A percentile compares a stretch with the other conserved stretches of the same genome.
phyloP scores from a whole-genome alignment of 2,888 invertebrate species.

The Tholera decimalis region DNA sequence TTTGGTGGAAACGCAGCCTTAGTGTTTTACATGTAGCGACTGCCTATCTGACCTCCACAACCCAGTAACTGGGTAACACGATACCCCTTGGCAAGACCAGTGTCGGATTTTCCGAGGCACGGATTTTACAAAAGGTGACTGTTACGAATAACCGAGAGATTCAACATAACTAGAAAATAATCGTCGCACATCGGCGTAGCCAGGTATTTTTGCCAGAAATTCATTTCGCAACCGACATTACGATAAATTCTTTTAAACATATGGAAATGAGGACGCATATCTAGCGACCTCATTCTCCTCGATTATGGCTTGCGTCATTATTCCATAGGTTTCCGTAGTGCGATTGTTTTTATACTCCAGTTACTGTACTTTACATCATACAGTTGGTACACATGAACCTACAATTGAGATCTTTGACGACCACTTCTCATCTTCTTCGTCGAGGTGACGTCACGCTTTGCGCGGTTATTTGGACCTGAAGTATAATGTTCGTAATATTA shows the following conservation, averaged over 20 bases:
- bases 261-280: slow-evolving; percentile 55
- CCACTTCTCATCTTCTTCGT: neutral
- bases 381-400: slow-evolving; percentile 16
- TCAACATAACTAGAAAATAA: slow-evolving; percentile 2
- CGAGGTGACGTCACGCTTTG: neutral
- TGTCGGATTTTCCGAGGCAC: neutral
- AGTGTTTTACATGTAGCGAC: too few species aligned
- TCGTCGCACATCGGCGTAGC: neutral
- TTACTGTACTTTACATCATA: slow-evolving; percentile 57
- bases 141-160: neutral
- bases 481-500: too few species aligned
- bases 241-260: slow-evolving; percentile 43
- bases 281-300: slow-evolving; percentile 49
- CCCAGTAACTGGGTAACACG: too few species aligned
- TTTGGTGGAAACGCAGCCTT: too few species aligned
- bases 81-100: too few species aligned
- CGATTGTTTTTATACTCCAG: slow-evolving; percentile 63
- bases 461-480: neutral
- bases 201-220: slow-evolving; percentile 21
- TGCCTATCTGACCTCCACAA: too few species aligned
- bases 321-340: slow-evolving; percentile 52
- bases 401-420: slow-evolving; percentile 9
- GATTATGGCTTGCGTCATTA: slow-evolving; percentile 48
- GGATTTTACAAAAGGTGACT: neutral
- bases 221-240: slow-evolving; percentile 39